Base-by-base conservation (phyloP, 2,797 vertebrate genomes). In the Crenichthys baileyi region DNA sequence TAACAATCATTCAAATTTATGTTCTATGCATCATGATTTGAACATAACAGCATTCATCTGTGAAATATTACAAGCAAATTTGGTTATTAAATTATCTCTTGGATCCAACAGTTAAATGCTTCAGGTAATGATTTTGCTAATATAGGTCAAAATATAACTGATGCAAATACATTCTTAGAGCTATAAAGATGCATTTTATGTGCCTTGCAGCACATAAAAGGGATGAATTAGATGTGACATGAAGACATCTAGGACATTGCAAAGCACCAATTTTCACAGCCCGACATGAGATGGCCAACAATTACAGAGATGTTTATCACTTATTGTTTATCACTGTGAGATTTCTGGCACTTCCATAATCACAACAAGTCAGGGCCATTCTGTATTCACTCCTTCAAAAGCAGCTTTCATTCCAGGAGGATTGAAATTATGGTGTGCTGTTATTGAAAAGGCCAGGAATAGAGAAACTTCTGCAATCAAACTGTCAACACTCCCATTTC, bases 261-360 rank as follows among this genome's bases (percentile, higher is more conserved):
- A 63, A 85, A 87, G 84, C 79, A 75, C 67, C 79, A 79, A 76
- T 93, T 89, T 89, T 81, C 81, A 73, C 75, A 77, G 71, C 53
- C 72, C 12, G 51, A 86, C 71, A 75, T 1, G 39, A 86, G 74
- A 85, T 39, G 24, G 68, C 41, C 44, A 74, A 78, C 88, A 91
- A 87, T 91, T 89, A 90, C 83, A 83, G 78, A 83, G 80, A 86
- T 91, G 84, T 89, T 90, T 89, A 89, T 90, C 88, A 77, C 83
- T 84, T 76, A 79, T 78, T 56, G 29, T 91, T 88, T 83, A 85
- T 91, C 82, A 83, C 68, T 75, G 58, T n/a, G 53, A 79, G 70
- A 56, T n/a, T 46, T 78, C 76, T 86, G 80, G 71, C 80, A 77
- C 75, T 84, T 80, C 60, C 74, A 82, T 89, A 88, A 86, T 90